Conservation (phyloP, 2,888 invertebrate species). For the Drosophila subsilvestris region DNA sequence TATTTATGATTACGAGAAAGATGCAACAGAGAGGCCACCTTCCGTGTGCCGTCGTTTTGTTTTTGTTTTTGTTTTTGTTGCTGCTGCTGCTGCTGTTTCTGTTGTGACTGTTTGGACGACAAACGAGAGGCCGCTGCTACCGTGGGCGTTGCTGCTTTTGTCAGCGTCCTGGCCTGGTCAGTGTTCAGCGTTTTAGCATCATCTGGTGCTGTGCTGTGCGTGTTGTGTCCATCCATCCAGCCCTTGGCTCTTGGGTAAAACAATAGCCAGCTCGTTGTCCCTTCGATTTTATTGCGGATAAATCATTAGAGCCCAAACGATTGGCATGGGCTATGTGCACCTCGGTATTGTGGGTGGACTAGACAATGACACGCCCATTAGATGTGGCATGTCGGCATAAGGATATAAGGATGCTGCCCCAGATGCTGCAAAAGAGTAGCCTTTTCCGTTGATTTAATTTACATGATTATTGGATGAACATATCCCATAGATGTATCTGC, state of each 20-base stretch:
- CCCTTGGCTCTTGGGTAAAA: slow-evolving; percentile 5
- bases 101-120: slow-evolving; percentile 36
- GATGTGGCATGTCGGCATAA: not conserved
- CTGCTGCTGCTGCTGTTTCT: not conserved
- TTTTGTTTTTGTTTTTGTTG: not conserved
- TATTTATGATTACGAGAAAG: slow-evolving; percentile 41
- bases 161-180: slow-evolving; percentile 44
- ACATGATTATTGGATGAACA: not conserved
- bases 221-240: slow-evolving; percentile 27
- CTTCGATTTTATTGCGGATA: slow-evolving; percentile 64
- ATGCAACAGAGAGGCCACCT: not conserved
- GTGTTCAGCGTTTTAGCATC: slow-evolving; percentile 28
- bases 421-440: not conserved
- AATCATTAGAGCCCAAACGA: slow-evolving; percentile 47
- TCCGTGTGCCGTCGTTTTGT: slow-evolving; percentile 1
- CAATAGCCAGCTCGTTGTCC: slow-evolving; percentile 17
- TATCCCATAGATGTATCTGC: not conserved
- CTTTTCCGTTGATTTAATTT: not conserved
- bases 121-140: slow-evolving; percentile 45
- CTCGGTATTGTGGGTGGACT: slow-evolving; percentile 13
- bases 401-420: not conserved
- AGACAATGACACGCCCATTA: slow-evolving; percentile 38
- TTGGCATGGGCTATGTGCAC: too few species aligned
- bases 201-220: slow-evolving; percentile 13
- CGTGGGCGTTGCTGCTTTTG: slow-evolving; percentile 61